phyloP scores from a whole-genome alignment of 2,113 vertebrate species.

The Ochotona curzoniae region DNA sequence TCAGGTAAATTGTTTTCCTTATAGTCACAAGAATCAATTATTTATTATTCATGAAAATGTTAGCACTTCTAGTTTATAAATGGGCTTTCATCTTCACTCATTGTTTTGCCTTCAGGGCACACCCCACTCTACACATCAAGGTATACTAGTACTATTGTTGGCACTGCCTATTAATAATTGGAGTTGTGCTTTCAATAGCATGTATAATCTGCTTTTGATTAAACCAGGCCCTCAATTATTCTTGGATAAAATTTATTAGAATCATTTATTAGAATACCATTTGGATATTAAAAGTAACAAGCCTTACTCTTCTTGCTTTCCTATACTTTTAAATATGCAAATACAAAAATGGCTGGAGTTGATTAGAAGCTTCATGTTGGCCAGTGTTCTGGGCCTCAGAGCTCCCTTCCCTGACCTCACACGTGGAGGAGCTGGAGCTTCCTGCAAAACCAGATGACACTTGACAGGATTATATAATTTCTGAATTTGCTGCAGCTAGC shows the following conservation, averaged over 20 bases:
- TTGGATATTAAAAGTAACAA: conserved; percentile 46
- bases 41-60: conserved; percentile 62
- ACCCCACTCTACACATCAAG: conserved; percentile 56
- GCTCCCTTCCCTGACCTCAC: not conserved
- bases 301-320: not conserved
- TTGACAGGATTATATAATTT: conserved; percentile 40
- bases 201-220: conserved; percentile 77
- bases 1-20: conserved; percentile 71
- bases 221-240: conserved; percentile 70
- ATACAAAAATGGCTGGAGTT: not conserved
- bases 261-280: conserved; percentile 56
- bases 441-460: not conserved
- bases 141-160: conserved; percentile 54
- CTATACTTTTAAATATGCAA: not conserved
- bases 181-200: conserved; percentile 43
- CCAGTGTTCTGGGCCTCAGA: not conserved
- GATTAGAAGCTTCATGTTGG: not conserved
- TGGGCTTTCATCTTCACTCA: conserved; percentile 53
- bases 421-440: not conserved
- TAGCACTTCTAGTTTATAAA: conserved; percentile 69
- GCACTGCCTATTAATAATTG: conserved; percentile 62
- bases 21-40: conserved; percentile 49
- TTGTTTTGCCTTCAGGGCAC: conserved; percentile 49
- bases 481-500: conserved; percentile 48
- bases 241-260: conserved; percentile 63